Evolutionary conservation across 2,888 invertebrate species (phyloP), one percentile per base, ranked within the genome.

Genomic region (Tenthredo livida): DNA sequence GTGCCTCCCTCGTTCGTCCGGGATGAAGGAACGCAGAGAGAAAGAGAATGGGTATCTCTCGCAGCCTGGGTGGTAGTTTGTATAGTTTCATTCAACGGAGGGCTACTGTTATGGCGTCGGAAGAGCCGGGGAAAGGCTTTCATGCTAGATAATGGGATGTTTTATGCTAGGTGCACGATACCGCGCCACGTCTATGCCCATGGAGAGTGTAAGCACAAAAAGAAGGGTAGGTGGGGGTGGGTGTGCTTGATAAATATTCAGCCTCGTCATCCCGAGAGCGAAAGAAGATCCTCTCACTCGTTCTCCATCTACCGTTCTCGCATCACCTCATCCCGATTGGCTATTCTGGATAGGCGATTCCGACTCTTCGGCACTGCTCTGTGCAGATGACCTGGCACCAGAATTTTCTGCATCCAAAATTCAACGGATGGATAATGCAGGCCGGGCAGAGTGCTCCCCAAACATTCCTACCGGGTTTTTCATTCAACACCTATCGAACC

Each of bases 191-290:
- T 77, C 77, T 77, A 77, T 77, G 54, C 7, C 40, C 83, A 29
- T 67, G 47, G 67, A 67, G 47, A 83, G 83, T 65, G 67, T 67
- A 47, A 70, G 83, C 33, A 70, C 83, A 70, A 83, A 80, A 70
- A 83, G 83, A 40, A 83, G 83, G 58, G 47, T 21, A 65, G 10
- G 33, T 33, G 33, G 50, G 40, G 84, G 40, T 40, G 58, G 84
- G 40, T 40, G 58, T 50, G 72, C 87, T 89, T 70, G 89, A 90
- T 90, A 90, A 90, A 90, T 89, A 90, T 90, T 88, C 88, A 86
- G 85, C 86, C 87, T 15, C 85, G 87, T 87, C 87, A 86, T 86
- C 86, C 85, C 40, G 12, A 70, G 25, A 61, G 80, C 61, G 40
- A 80, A 70, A 70, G 50, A 70, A 61, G 21, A 15, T 40, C 15